Conservation (phyloP, 2,113 vertebrate species). For the Passer montanus region DNA sequence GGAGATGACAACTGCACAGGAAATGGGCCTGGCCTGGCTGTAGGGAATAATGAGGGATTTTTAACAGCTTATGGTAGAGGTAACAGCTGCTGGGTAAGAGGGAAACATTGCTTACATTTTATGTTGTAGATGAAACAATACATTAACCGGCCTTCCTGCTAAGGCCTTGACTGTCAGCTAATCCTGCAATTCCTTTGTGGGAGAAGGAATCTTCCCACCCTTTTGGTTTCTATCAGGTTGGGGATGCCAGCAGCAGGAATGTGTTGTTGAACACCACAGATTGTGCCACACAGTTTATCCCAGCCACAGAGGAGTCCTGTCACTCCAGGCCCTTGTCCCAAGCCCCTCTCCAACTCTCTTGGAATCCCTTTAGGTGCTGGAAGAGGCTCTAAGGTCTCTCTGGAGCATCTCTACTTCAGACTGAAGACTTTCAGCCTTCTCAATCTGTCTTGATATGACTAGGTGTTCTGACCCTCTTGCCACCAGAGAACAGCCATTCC, state of each 20-base stretch:
- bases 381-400: background rate
- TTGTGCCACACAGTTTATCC: background rate
- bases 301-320: background rate
- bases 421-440: background rate
- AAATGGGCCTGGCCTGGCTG: constrained; percentile 50
- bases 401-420: background rate
- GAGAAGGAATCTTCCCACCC: background rate
- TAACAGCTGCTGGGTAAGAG: constrained; percentile 36
- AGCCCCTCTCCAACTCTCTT: background rate
- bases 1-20: constrained; percentile 50
- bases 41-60: constrained; percentile 7
- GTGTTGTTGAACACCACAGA: background rate
- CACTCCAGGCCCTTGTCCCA: background rate
- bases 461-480: background rate
- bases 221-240: background rate
- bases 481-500: background rate
- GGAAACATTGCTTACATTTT: constrained; percentile 37
- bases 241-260: background rate
- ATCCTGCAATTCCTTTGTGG: constrained; percentile 9
- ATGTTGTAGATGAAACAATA: background rate
- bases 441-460: background rate
- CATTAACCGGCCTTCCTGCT: background rate
- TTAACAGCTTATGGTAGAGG: constrained; percentile 25
- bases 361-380: background rate
- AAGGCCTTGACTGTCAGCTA: constrained; percentile 4